Conservation (phyloP, 2,888 invertebrate genomes). For the Melolontha melolontha region DNA sequence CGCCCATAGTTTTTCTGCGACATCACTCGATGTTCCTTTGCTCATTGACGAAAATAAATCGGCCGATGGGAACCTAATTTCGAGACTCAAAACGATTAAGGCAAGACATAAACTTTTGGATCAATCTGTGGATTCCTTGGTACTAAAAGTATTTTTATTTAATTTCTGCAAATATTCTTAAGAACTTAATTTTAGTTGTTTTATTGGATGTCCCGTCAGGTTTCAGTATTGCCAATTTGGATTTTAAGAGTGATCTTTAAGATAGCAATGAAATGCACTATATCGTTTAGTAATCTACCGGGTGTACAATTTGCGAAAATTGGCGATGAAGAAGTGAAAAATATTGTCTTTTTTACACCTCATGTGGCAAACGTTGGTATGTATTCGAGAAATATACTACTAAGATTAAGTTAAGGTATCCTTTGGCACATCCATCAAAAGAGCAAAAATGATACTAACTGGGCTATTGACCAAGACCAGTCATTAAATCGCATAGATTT, state of each 20-base stretch:
- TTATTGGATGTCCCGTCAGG: conserved; percentile 24
- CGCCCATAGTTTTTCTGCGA: conserved; percentile 2
- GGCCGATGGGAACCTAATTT: not conserved
- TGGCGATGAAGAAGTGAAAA: conserved; percentile 20
- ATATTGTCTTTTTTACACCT: conserved; percentile 40
- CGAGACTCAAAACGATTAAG: conserved; percentile 1
- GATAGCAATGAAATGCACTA: conserved; percentile 10
- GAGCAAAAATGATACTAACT: too few species aligned
- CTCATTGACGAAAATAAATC: not conserved
- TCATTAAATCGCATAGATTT: too few species aligned
- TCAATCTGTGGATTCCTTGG: conserved; percentile 40
- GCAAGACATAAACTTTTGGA: conserved; percentile 9
- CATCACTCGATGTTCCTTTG: conserved; percentile 6
- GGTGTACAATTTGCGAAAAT: conserved; percentile 28
- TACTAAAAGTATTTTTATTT: conserved; percentile 27
- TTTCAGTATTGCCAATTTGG: conserved; percentile 26
- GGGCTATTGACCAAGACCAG: too few species aligned
- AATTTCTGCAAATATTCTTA: not conserved
- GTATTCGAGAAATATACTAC: not conserved
- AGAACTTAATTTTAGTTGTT: conserved; percentile 29
- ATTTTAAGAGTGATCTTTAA: conserved; percentile 7
- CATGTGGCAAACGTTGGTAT: conserved; percentile 32
- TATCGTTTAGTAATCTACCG: conserved; percentile 39
- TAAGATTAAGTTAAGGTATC: too few species aligned
- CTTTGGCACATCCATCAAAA: too few species aligned